A percentile compares a stretch with the other conserved stretches of the same genome.
These are phyloP conservation scores for Endotricha flammealis DNA, from an alignment of 2,888 invertebrate genomes.

Conservation along the genomic window DNA sequence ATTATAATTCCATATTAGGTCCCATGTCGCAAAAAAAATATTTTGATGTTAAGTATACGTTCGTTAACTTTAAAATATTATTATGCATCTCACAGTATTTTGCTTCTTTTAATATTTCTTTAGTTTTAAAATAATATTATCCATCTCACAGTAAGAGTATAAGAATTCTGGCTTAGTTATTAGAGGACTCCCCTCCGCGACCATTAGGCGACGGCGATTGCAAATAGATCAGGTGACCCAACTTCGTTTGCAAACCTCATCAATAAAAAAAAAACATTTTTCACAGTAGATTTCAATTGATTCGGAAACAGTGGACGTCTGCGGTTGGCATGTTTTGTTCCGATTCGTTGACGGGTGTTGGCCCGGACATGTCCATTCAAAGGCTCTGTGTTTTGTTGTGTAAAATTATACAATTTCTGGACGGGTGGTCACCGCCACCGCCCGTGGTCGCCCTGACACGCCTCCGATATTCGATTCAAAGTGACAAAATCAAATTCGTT, in stretches of 20 bases:
- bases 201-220: no score
- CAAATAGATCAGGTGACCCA: no score
- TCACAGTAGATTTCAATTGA: conserved; percentile 57
- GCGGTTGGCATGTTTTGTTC: conserved; percentile 73
- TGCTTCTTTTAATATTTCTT: no score
- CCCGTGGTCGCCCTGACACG: conserved; percentile 24
- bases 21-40: no score
- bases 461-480: conserved; percentile 32
- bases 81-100: no score
- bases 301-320: conserved; percentile 43
- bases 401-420: conserved; percentile 68
- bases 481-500: conserved; percentile 19
- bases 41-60: no score
- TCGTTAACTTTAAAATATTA: no score
- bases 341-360: conserved; percentile 54
- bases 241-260: no score
- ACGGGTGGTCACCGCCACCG: conserved; percentile 45
- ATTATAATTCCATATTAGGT: no score
- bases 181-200: no score
- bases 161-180: no score
- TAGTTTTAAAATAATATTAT: conserved; percentile 33
- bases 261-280: no score
- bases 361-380: conserved; percentile 58
- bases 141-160: conserved; percentile 40
- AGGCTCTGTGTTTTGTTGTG: conserved; percentile 52